Base-by-base conservation (phyloP, 37 sponge, comb jelly and placozoan species). In the Mnemiopsis leidyi region DNA sequence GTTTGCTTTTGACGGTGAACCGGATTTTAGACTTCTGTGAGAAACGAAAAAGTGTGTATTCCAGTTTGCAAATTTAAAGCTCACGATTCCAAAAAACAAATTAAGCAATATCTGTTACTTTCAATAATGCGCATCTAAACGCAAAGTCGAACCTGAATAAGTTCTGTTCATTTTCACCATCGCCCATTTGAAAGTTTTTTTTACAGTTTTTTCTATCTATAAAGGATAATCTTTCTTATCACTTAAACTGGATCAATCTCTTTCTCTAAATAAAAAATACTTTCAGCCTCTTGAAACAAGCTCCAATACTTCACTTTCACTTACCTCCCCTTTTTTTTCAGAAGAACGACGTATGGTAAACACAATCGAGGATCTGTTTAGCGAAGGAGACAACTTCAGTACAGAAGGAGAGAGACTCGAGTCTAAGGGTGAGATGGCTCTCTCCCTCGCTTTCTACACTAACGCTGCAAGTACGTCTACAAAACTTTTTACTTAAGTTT, bases 401-500 rank as follows among this genome's bases (percentile, higher is more conserved):
- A 28, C n/a, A 28, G 61, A 85, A 25, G 90, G 90, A 39, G 90
- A 85, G 48, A 85, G 90, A 39, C 90, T 85, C 3, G 90, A 85
- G 48, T 9, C 33, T 18, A 85, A 38, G 40, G 90, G 90, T 1
- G 90, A 85, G 61, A 38, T 85, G 61, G 90, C 90, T 23, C 90
- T 85, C 40, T 85, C 90, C 23, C 90, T 85, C 0, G 90, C 90
- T 39, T 85, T 85, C 90, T 85, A 32, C 29, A 85, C 90, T 39
- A 85, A 85, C 30, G 90, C 90, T 23, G 90, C 90, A 35, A 85
- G 90, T 85, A 33, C n/a, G 90, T 85, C 3, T 3, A 82, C 29
- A 71, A n/a, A n/a, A n/a, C n/a, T n/a, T n/a, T n/a, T n/a, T n/a
- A n/a, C n/a, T n/a, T n/a, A n/a, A n/a, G n/a, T n/a, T n/a, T n/a